Evolutionary conservation across 2,888 invertebrate species (phyloP), one percentile per base, ranked within the genome.

Genomic region (Rhagophthalmus giganteus): DNA sequence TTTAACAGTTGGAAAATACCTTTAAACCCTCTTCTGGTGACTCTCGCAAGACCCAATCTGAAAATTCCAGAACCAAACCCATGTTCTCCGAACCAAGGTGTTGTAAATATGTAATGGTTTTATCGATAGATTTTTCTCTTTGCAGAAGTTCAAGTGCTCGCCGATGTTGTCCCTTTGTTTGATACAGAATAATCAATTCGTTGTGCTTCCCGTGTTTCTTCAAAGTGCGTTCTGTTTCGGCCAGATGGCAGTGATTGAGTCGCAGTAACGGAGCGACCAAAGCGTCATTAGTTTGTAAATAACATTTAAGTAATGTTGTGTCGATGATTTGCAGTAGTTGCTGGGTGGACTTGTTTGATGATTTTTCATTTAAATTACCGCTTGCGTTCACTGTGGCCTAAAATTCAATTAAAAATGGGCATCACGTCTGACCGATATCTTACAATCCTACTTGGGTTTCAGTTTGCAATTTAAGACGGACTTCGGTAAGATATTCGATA

Each of bases 261-360:
- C 98, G 84, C 14, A 99, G 77, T 8, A 99, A 77, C 0, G 96
- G 90, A 0, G 94, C 94, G 1, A 98, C 90, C 39, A 96, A 78
- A 0, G 94, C 94, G 75, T 98, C 96, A 72, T 98, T 97, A 0
- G 94, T 96, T 89, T 93, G 90, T 49, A 99, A 79, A 76, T 98
- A 99, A 70, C 98, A 98, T 74, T 98, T 98, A 6, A 99, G 79
- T 38, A 99, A 77, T 0, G 97, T 97, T 0, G 98, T 99, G 71
- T 99, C 99, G 51, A 99, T 95, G 44, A 98, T 89, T 73, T 95
- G 94, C 50, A 96, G 74, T 15, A 91, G 75, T 59, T 85, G 83
- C 55, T 82, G 79, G 6, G 81, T 82, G 1, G 84, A 78, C 61
- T 78, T 80, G 42, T 62, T 77, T 25, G 73, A 67, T 25, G 65